These are phyloP conservation scores for Meghimatium bilineatum DNA, from an alignment of 2,888 invertebrate species.

Conservation along the genomic window DNA sequence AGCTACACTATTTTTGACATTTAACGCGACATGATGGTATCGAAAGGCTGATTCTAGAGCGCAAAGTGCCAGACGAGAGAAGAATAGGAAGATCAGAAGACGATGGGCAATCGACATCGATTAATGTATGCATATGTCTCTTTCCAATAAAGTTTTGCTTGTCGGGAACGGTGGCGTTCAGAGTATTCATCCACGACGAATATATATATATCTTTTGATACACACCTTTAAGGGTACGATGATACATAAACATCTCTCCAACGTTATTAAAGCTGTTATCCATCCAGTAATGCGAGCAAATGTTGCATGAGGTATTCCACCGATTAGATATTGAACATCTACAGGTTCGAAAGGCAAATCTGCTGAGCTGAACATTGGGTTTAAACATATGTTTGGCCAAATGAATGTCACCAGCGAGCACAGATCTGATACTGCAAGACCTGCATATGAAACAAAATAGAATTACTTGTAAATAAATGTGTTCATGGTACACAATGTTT, in stretches of 20 bases:
- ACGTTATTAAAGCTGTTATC: slow-evolving; percentile 14
- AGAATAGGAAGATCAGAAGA: no score
- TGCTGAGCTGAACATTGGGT: not conserved
- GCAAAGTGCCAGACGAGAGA: no score
- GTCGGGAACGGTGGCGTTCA: no score
- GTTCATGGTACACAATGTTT: no score
- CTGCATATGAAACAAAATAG: not conserved
- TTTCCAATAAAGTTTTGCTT: no score
- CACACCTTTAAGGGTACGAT: slow-evolving; percentile 15
- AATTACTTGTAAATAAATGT: not conserved
- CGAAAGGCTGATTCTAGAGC: no score
- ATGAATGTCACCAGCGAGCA: not conserved
- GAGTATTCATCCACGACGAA: no score
- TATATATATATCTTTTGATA: no score
- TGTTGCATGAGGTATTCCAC: not conserved
- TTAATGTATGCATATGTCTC: no score
- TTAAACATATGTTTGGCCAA: not conserved
- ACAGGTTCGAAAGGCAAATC: slow-evolving; percentile 5
- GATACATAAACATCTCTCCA: slow-evolving; percentile 22
- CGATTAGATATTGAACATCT: not conserved
- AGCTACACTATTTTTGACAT: no score
- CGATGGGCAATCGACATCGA: no score
- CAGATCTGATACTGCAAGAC: slow-evolving; percentile 15
- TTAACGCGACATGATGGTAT: no score
- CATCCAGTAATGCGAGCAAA: slow-evolving; percentile 10